These are phyloP conservation scores for Choloepus hoffmanni DNA, from an alignment of 2,113 vertebrate species.

Conservation along the genomic window DNA sequence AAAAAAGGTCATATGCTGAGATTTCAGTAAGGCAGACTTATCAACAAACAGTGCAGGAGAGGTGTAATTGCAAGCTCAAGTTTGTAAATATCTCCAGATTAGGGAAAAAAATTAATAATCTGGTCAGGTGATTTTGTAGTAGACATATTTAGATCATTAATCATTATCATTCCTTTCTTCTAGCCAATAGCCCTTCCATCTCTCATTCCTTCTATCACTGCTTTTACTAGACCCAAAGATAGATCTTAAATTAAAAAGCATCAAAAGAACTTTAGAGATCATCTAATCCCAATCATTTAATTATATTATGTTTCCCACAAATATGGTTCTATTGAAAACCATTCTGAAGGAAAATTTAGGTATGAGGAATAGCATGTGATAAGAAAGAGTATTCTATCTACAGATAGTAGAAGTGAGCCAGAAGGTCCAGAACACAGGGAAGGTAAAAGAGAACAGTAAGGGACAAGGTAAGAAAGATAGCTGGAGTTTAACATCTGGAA, in stretches of 20 bases:
- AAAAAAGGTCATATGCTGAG: background rate
- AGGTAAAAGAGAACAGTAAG: background rate
- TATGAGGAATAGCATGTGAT: background rate
- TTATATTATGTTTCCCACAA: background rate
- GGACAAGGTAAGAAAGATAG: background rate
- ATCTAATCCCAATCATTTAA: background rate
- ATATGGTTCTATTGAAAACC: background rate
- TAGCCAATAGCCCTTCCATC: background rate
- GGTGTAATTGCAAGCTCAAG: background rate
- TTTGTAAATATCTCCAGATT: slow-evolving; percentile 25
- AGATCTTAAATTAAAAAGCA: background rate
- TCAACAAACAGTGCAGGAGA: background rate
- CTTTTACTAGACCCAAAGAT: background rate
- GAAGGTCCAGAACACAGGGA: background rate
- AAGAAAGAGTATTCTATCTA: background rate
- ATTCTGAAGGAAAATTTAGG: background rate
- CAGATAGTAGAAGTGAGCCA: background rate
- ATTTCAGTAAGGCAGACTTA: background rate
- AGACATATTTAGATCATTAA: background rate
- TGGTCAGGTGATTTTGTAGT: background rate
- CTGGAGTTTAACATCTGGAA: background rate
- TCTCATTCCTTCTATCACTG: background rate
- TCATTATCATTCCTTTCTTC: background rate
- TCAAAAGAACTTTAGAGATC: background rate
- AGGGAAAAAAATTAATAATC: background rate